Base-by-base conservation (phyloP, 37 sponge, comb jelly and placozoan species). In the Dysidea cf. avara region DNA sequence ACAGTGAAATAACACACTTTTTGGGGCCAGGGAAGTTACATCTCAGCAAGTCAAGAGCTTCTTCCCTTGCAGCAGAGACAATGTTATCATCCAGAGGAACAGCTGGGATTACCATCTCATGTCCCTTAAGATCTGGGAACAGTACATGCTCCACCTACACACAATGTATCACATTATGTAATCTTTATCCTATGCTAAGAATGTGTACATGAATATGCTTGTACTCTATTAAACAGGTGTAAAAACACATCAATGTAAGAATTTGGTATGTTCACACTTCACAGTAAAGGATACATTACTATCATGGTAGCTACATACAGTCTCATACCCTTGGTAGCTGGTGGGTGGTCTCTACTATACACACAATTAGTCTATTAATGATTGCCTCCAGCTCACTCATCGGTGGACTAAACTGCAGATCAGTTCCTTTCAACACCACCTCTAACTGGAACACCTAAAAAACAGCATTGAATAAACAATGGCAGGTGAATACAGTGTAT, bases 111-210 rank as follows among this genome's bases (percentile, higher is more conserved):
- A 64, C 37, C 80, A 90, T 46, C 7, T 57, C 40, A 40, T 47
- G 66, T 6, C 81, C 87, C 56, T 86, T 51, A 0, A 90, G 88
- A 51, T 94, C 85, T 43, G 83, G 71, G 65, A 94, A 94, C 40
- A 94, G 57, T 24, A 90, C 84, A 50, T 86, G 87, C 61, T 94
- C 95, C 0, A 94, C 84, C 90, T 89, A 35, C 50, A 36, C 3
- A 11, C 6, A 11, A 74, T 55, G 71, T n/a, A n/a, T n/a, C n/a
- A n/a, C n/a, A n/a, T n/a, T n/a, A n/a, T n/a, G n/a, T n/a, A n/a
- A n/a, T n/a, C n/a, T n/a, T n/a, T n/a, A n/a, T n/a, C n/a, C n/a
- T n/a, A n/a, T n/a, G n/a, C n/a, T n/a, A n/a, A n/a, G n/a, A n/a
- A n/a, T n/a, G n/a, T n/a, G n/a, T n/a, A n/a, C n/a, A n/a, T n/a